Conservation (phyloP, 1,140 invertebrate genomes). For the Parasteatoda tepidariorum region DNA sequence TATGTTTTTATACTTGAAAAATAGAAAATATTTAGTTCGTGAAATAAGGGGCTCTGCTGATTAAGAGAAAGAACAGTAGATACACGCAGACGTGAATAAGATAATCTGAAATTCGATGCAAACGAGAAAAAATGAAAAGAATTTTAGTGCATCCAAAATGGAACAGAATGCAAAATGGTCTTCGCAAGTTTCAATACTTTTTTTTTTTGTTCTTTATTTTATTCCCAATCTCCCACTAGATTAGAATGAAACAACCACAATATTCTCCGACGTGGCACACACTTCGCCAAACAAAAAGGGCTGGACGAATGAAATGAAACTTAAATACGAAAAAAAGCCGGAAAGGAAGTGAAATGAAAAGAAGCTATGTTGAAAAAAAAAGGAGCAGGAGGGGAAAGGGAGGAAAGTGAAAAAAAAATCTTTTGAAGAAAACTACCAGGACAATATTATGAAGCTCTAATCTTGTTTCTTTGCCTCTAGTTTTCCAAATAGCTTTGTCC, state of each 20-base stretch:
- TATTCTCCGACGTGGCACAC: not conserved
- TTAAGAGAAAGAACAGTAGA: too few species aligned
- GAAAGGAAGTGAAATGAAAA: constrained; percentile 40
- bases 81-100: not conserved
- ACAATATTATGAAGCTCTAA: constrained; percentile 53
- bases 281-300: constrained; percentile 16
- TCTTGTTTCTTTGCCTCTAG: constrained; percentile 36
- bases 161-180: constrained; percentile 6
- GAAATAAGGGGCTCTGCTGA: too few species aligned
- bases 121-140: not conserved
- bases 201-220: too few species aligned
- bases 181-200: too few species aligned
- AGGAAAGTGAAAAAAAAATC: not conserved
- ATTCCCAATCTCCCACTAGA: not conserved
- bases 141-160: not conserved
- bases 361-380: not conserved
- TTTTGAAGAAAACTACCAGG: constrained; percentile 20
- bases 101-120: not conserved
- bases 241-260: constrained; percentile 5
- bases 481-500: constrained; percentile 42
- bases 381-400: not conserved
- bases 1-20: too few species aligned
- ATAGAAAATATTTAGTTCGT: too few species aligned
- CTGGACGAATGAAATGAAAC: constrained; percentile 21
- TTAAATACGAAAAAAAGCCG: constrained; percentile 35